Evolutionary conservation across 1,140 invertebrate genomes (phyloP).

Genomic region (Pogonognathellus flavescens): DNA sequence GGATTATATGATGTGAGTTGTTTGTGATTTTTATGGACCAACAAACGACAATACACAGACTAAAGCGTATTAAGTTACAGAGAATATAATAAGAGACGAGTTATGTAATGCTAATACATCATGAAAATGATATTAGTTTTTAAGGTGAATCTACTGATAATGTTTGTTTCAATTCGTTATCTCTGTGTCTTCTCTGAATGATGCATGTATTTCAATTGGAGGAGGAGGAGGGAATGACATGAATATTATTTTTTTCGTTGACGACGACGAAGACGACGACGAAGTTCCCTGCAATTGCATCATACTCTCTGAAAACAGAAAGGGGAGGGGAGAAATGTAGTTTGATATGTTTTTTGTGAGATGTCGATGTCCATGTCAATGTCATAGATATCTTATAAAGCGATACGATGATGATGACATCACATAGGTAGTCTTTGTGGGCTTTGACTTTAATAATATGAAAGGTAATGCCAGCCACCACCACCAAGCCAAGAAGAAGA

Average conservation of each 20-base stretch:
- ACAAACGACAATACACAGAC: too few species aligned
- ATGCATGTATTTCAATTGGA: slow-evolving; percentile 20
- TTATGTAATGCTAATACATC: neutral
- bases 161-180: slow-evolving; percentile 17
- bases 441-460: too few species aligned
- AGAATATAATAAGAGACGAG: neutral
- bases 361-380: slow-evolving; percentile 25
- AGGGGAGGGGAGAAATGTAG: slow-evolving; percentile 32
- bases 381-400: slow-evolving; percentile 38
- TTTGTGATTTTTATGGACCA: too few species aligned
- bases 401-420: slow-evolving; percentile 14
- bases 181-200: slow-evolving; percentile 19
- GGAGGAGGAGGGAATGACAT: slow-evolving; percentile 5
- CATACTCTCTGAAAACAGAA: slow-evolving; percentile 13
- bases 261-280: neutral
- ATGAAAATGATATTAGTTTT: slow-evolving; percentile 22
- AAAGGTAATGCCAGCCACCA: too few species aligned
- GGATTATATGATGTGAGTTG: too few species aligned
- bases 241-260: slow-evolving; percentile 5
- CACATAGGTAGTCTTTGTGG: neutral
- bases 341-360: slow-evolving; percentile 39
- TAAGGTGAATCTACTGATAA: slow-evolving; percentile 12
- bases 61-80: neutral
- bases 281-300: neutral
- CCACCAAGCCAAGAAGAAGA: too few species aligned